Evolutionary conservation across 2,888 invertebrate genomes (phyloP).

Genomic region (Oeneis ivallda): DNA sequence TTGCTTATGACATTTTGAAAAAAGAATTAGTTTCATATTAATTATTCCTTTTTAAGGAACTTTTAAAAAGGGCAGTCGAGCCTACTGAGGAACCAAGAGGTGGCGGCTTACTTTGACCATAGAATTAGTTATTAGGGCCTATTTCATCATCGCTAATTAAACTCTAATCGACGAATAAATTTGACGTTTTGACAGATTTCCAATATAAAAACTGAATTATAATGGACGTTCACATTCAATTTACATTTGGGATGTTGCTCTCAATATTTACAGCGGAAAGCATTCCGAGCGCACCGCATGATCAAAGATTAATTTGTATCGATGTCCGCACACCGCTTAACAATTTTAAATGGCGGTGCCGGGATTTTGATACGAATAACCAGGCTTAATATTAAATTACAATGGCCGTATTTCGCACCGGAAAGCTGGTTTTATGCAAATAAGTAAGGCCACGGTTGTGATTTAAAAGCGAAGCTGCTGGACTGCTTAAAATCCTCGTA

Average conservation of each 20-base stretch:
- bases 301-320: constrained; percentile 23
- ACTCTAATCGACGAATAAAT: too few species aligned
- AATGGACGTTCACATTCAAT: neutral
- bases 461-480: constrained; percentile 20
- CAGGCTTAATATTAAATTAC: constrained; percentile 24
- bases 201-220: too few species aligned
- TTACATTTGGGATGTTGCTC: neutral
- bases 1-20: constrained; percentile 16
- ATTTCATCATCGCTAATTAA: too few species aligned
- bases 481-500: constrained; percentile 22
- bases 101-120: too few species aligned
- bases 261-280: constrained; percentile 6
- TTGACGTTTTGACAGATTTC: too few species aligned
- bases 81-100: too few species aligned
- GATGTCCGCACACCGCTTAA: constrained; percentile 19
- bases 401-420: constrained; percentile 19
- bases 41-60: too few species aligned
- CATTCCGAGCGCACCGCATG: constrained; percentile 10
- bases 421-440: constrained; percentile 23
- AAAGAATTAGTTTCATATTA: constrained; percentile 2
- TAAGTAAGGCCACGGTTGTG: constrained; percentile 12
- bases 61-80: too few species aligned
- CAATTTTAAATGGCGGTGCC: constrained; percentile 21
- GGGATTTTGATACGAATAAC: constrained; percentile 22
- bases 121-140: too few species aligned